Conservation (phyloP, 2,888 invertebrate genomes). For the Epirrhoe tristata region DNA sequence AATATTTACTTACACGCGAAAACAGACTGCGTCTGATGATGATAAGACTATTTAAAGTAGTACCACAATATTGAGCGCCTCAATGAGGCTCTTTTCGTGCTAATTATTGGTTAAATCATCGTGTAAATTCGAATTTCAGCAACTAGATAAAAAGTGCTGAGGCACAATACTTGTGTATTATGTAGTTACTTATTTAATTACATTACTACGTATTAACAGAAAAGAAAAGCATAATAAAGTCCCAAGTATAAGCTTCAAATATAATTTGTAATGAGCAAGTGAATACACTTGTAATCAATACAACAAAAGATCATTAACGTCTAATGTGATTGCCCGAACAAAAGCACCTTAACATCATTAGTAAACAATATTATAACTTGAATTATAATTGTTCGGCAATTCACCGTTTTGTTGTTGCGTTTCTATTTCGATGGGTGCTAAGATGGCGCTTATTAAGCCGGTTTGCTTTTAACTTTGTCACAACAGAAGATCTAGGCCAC, state of each 20-base stretch:
- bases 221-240: not conserved
- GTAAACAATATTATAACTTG: conserved; percentile 45
- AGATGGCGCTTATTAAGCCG: conserved; percentile 24
- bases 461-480: not conserved
- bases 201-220: too few relatives aligned
- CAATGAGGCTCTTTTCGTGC: too few relatives aligned
- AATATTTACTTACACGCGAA: too few relatives aligned
- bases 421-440: conserved; percentile 35
- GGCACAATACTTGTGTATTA: not conserved
- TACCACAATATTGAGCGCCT: too few relatives aligned
- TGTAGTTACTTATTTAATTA: too few relatives aligned
- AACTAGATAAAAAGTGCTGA: too few relatives aligned
- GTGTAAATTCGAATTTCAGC: too few relatives aligned
- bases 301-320: conserved; percentile 45
- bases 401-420: conserved; percentile 41
- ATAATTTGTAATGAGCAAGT: conserved; percentile 14
- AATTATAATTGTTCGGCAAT: conserved; percentile 44
- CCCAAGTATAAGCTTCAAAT: not conserved
- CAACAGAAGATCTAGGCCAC: not conserved
- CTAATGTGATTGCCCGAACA: conserved; percentile 42
- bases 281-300: conserved; percentile 28
- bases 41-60: too few relatives aligned
- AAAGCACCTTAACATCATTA: conserved; percentile 46
- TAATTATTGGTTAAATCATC: too few relatives aligned
- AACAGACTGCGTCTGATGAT: too few relatives aligned